These are phyloP conservation scores for Ceyx melanurus DNA, from an alignment of 2,113 vertebrate genomes.

Conservation along the genomic window DNA sequence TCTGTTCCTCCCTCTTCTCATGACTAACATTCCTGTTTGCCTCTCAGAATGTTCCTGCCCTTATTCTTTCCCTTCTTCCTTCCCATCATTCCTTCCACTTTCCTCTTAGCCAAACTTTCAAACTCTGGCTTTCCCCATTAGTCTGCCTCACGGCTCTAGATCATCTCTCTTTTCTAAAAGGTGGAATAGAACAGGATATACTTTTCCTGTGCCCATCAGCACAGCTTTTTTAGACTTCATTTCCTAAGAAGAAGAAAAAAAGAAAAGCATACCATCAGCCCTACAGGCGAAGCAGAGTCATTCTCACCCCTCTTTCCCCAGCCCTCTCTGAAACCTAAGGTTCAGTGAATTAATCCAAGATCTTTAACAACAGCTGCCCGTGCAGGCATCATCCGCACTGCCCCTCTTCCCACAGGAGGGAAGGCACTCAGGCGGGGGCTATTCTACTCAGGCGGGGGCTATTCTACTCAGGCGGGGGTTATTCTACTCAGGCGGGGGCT, in stretches of 20 bases:
- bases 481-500: no score
- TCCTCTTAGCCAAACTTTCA: not conserved
- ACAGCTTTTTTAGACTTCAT: not conserved
- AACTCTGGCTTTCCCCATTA: not conserved
- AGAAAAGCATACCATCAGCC: no score
- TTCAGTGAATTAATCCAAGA: not conserved
- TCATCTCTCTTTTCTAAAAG: not conserved
- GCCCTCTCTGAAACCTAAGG: fast-evolving
- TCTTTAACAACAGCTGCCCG: fast-evolving
- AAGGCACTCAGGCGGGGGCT: not conserved
- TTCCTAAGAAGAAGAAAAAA: not conserved
- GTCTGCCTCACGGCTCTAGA: fast-evolving
- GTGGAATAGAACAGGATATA: not conserved
- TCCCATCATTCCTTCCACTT: not conserved
- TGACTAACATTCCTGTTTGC: fast-evolving
- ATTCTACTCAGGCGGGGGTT: not conserved
- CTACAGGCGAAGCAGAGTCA: not conserved
- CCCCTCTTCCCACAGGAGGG: not conserved
- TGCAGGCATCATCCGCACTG: fast-evolving
- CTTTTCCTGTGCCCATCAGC: not conserved
- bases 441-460: not conserved
- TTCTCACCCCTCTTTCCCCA: not conserved
- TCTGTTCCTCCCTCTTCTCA: not conserved
- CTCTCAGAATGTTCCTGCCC: not conserved
- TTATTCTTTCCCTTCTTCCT: not conserved